phyloP scores from a whole-genome alignment of 2,888 invertebrate genomes.

The Hydrotaea cyrtoneurina region DNA sequence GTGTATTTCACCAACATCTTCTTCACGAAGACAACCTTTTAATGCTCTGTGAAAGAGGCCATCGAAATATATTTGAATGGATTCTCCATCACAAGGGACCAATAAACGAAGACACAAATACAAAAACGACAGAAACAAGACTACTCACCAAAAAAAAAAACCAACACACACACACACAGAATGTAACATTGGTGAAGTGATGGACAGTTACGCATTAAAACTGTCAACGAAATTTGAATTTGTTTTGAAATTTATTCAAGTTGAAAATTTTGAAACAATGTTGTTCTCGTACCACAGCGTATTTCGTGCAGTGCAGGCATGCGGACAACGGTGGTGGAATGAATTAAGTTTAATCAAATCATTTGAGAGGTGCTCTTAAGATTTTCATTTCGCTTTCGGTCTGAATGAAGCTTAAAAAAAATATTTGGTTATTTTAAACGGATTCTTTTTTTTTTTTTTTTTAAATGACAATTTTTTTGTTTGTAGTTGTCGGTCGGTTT shows the following conservation, averaged over 20 bases:
- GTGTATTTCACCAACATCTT: background rate
- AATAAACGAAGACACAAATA: slow-evolving; percentile 19
- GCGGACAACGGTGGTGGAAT: slow-evolving; percentile 40
- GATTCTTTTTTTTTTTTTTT: slow-evolving; percentile 27
- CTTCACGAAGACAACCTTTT: background rate
- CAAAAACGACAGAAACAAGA: slow-evolving; percentile 19
- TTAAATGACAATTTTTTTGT: slow-evolving; percentile 57
- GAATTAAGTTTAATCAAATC: slow-evolving; percentile 64
- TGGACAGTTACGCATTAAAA: slow-evolving; percentile 77
- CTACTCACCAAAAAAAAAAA: slow-evolving; percentile 73
- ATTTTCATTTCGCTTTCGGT: slow-evolving; percentile 55
- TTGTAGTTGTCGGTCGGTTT: background rate
- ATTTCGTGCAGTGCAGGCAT: slow-evolving; percentile 48
- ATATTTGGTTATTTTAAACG: slow-evolving; percentile 67
- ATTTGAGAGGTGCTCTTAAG: slow-evolving; percentile 49
- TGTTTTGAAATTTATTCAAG: slow-evolving; percentile 63
- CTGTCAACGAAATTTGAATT: slow-evolving; percentile 74
- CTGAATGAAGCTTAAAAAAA: slow-evolving; percentile 73
- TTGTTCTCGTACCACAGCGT: slow-evolving; percentile 13
- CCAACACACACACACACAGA: no score
- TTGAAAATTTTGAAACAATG: slow-evolving; percentile 61
- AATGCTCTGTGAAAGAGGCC: background rate
- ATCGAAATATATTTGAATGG: slow-evolving; percentile 59
- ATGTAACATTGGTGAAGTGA: slow-evolving; percentile 72
- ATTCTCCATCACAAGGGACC: slow-evolving; percentile 55